Percentiles rank a stretch among this genome's conserved stretches.
phyloP scores from a whole-genome alignment of 2,888 invertebrate genomes.

The Willowsia nigromaculata region DNA sequence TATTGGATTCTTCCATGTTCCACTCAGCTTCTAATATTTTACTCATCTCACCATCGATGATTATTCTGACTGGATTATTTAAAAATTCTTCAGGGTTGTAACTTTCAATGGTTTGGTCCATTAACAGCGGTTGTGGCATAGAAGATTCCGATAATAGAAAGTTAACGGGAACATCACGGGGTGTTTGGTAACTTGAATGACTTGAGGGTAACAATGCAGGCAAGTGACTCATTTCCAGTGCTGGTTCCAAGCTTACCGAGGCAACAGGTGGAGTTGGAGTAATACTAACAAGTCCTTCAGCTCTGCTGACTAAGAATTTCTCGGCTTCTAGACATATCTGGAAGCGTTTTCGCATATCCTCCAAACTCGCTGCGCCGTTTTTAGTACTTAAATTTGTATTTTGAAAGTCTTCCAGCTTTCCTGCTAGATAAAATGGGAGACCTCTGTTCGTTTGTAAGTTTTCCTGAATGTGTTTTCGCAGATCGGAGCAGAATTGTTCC shows the following conservation, averaged over 20 bases:
- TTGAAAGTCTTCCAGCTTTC: conserved; percentile 15
- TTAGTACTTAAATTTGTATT: neutral
- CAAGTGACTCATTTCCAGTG: too few relatives aligned
- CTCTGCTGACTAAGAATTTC: neutral
- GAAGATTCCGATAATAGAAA: neutral
- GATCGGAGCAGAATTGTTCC: conserved; percentile 10
- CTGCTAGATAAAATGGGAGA: conserved; percentile 25
- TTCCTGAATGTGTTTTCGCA: neutral
- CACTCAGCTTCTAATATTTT: neutral
- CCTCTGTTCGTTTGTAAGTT: neutral
- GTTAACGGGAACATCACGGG: too few relatives aligned
- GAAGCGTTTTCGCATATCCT: neutral
- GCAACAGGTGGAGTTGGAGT: too few relatives aligned
- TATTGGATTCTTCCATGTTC: conserved; percentile 4
- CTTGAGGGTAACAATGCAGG: too few relatives aligned
- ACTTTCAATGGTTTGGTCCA: neutral
- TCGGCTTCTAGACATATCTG: conserved; percentile 18
- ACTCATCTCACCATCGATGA: conserved; percentile 6
- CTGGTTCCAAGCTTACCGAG: too few relatives aligned
- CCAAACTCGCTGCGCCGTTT: neutral
- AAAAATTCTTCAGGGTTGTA: neutral
- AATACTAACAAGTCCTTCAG: neutral
- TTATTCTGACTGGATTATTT: conserved; percentile 18
- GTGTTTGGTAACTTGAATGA: too few relatives aligned
- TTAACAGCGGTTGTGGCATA: neutral